These are phyloP conservation scores for Meloidogyne chitwoodi DNA, from an alignment of 1,140 invertebrate genomes.

Conservation along the genomic window DNA sequence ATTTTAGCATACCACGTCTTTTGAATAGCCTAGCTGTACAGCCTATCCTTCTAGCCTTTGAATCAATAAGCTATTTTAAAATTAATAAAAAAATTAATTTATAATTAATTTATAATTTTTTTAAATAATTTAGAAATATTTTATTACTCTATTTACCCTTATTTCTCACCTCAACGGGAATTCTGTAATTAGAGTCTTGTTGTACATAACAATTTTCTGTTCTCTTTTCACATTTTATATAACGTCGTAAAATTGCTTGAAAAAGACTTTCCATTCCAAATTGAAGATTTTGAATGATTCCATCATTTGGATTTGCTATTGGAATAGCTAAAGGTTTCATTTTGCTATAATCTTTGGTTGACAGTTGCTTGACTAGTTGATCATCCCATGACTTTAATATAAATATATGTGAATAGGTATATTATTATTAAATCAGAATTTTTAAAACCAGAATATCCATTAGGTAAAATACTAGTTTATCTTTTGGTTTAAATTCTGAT, in stretches of 20 bases:
- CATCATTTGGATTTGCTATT: background rate
- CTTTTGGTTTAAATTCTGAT: no score
- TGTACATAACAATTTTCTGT: background rate
- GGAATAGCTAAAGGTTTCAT: background rate
- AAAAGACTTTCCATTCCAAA: background rate
- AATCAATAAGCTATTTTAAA: slow-evolving; percentile 5
- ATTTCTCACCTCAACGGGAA: background rate
- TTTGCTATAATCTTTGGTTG: background rate
- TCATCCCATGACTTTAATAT: slow-evolving; percentile 4
- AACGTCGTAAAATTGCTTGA: background rate
- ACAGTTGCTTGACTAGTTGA: background rate
- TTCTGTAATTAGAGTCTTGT: background rate
- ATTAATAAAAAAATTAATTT: no score
- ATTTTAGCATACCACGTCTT: background rate
- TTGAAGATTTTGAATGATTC: background rate
- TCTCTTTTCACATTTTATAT: background rate
- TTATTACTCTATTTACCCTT: background rate
- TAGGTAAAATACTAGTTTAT: no score
- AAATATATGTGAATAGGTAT: no score
- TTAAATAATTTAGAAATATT: no score
- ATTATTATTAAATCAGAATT: no score
- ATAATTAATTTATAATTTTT: no score
- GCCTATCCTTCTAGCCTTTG: background rate
- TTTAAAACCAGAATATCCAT: no score
- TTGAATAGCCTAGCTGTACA: slow-evolving; percentile 3